Base-by-base conservation (phyloP, 2,888 invertebrate genomes). In the Melanchra persicariae region DNA sequence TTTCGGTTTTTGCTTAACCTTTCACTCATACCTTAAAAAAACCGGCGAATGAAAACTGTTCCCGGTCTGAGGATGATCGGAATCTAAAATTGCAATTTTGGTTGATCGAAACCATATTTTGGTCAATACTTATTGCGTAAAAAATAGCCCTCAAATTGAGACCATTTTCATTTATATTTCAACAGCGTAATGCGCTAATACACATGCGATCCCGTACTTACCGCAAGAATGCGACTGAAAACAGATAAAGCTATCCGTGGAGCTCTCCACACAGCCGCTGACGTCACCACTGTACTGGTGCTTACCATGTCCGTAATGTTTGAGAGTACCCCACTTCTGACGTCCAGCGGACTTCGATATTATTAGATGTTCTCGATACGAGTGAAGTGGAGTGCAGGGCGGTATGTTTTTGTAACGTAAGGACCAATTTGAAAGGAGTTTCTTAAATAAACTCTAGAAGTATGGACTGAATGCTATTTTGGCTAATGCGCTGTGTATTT, bases 181-280 rank as follows among this genome's bases (percentile, higher is more conserved):
- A 62, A 54, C 30, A 70, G 49, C 54, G 26, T 52, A 55, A 47
- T 79, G 76, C 70, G 69, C 87, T 90, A 89, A 90, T 89, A 91
- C 84, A 87, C n/a, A 15, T 86, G 84, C 85, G 82, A 84, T 83
- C 85, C 85, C 85, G 73, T 64, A 55, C 71, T 64, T 71, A 26
- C 57, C 61, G 51, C 83, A 89, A 90, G 90, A 91, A 91, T 92
- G 92, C 87, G 88, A 87, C 89, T 89, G 89, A 91, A 91, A 91
- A 91, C 91, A 92, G 92, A 94, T 94, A 93, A 90, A 87, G 88
- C 82, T 70, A 78, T 81, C 81, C 82, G 81, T 84, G 75, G 82
- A 86, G 82, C 87, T 85, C 84, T 85, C 73, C 81, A 86, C 84
- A 87, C 85, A 86, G 80, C 84, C 82, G 81, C 80, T 93, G 91